Base-by-base conservation (phyloP, 2,797 vertebrate genomes). In the Eulemur coronatus region DNA sequence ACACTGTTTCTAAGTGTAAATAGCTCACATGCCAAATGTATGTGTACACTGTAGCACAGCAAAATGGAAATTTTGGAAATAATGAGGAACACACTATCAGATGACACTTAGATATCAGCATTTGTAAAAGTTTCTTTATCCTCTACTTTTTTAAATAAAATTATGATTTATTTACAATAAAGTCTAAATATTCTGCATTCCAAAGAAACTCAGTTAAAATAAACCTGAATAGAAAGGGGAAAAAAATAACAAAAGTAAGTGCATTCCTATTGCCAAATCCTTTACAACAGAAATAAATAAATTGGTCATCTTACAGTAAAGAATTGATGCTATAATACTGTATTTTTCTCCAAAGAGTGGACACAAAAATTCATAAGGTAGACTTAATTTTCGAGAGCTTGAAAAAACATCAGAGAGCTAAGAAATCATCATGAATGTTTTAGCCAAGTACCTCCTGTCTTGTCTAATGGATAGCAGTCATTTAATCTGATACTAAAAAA, bases 401-500 rank as follows among this genome's bases (percentile, higher is more conserved):
- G 95, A 84, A 93, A 88, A 41, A 86, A 72, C n/a, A 91, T 84
- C 55, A 86, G 28, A 88, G 13, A 94, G 38, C 30, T 8, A 93
- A 80, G 57, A 91, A 70, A 59, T 90, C 69, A 67, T 73, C 26
- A 20, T 35, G 17, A 84, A 81, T 90, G 24, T 90, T 85, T 61
- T 52, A 90, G 24, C 14, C 52, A 84, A 89, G 20, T 57, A 61
- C 11, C 30, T 63, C 17, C n/a, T 59, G 14, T 84, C 61, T 85
- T 69, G 28, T 78, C 24, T 89, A 84, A 84, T 43, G 35, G 38
- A 17, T 76, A 85, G 35, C 20, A 96, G 35, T 73, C 50, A 93
- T 93, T 94, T 89, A 96, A 91, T 82, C 17, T 46, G 38, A 88
- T 38, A 92, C 46, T 46, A 69, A 87, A 93, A 93, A 35, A 63